These are phyloP conservation scores for Cariama cristata DNA, from an alignment of 2,113 vertebrate species.

Conservation along the genomic window DNA sequence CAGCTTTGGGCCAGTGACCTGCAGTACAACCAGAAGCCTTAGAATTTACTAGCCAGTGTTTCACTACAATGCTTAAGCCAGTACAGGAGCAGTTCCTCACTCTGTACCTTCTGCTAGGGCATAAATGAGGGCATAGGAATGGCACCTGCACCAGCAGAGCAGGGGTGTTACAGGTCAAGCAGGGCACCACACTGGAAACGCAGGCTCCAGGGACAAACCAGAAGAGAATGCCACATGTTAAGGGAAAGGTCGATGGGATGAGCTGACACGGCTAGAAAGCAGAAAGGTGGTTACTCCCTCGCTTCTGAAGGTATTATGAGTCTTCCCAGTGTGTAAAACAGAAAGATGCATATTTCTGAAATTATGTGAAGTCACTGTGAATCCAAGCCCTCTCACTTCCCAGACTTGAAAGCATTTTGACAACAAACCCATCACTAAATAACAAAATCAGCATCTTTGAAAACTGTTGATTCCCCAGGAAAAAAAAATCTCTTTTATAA, in stretches of 20 bases:
- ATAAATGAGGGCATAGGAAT: not conserved
- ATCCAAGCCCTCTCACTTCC: not conserved
- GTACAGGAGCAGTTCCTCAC: not conserved
- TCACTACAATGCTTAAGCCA: not conserved
- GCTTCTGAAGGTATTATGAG: not conserved
- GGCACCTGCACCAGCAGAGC: not conserved
- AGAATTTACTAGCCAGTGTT: not conserved
- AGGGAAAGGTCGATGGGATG: not conserved
- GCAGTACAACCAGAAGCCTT: not conserved
- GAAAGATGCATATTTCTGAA: not conserved
- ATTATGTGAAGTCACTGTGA: not conserved
- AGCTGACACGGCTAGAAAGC: not conserved
- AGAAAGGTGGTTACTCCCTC: not conserved
- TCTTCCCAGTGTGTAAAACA: not conserved
- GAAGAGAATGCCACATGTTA: not conserved
- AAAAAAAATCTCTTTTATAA: not conserved
- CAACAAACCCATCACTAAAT: not conserved
- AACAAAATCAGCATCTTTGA: not conserved
- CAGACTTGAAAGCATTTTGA: not conserved
- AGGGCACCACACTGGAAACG: not conserved
- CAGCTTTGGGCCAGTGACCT: not conserved
- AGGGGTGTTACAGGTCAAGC: not conserved
- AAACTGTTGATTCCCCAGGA: not conserved
- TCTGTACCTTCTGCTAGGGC: not conserved
- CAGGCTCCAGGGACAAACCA: not conserved